Conservation (phyloP, 2,113 vertebrate species). For the Actinemys pallida region DNA sequence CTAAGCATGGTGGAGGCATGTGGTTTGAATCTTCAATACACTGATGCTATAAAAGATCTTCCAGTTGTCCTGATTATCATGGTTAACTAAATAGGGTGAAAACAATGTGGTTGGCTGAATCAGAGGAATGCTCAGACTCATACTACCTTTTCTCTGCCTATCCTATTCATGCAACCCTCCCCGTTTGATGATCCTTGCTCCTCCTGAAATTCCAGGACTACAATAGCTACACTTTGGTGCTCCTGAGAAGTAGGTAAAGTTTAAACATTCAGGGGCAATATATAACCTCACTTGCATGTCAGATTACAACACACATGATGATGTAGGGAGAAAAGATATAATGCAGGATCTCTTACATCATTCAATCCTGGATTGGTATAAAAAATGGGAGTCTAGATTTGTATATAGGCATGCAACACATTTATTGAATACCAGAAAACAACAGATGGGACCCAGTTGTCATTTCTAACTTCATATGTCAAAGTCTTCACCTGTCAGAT, state of each 20-base stretch:
- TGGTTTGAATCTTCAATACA: background rate
- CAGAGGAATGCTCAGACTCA: background rate
- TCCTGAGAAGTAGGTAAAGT: background rate
- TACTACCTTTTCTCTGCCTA: background rate
- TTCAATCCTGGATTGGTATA: background rate
- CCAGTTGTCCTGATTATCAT: background rate
- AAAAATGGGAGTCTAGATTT: background rate
- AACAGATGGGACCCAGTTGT: slow-evolving; percentile 9
- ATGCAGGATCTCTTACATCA: background rate
- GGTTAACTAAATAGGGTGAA: slow-evolving; percentile 26
- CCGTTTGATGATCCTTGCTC: background rate
- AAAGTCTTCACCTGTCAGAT: background rate
- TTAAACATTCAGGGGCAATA: background rate
- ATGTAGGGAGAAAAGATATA: background rate
- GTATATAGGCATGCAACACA: background rate
- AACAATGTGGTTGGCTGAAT: slow-evolving; percentile 28
- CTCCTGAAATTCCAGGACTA: background rate
- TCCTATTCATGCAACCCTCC: background rate
- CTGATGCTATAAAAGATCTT: background rate
- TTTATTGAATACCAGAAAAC: background rate
- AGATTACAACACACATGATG: background rate
- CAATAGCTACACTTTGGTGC: background rate
- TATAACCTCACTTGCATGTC: background rate
- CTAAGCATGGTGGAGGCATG: background rate
- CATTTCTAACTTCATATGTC: background rate